A percentile compares a stretch with the other conserved stretches of the same genome.
These are phyloP conservation scores for Julus scandinavius DNA, from an alignment of 2,888 invertebrate species.

Conservation along the genomic window DNA sequence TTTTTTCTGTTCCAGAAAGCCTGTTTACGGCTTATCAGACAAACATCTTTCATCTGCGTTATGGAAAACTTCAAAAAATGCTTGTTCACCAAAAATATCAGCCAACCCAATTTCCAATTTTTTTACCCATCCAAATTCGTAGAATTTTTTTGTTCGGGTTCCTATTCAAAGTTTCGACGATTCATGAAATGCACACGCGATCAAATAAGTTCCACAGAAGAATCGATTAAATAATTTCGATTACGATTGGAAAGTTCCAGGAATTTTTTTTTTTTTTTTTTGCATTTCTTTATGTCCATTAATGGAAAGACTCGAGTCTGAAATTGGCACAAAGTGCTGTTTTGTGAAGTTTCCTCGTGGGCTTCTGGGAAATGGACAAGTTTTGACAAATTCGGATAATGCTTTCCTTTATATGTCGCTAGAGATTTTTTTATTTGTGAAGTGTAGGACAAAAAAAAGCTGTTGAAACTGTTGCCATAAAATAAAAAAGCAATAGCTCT, in stretches of 20 bases:
- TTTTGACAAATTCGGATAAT: neutral
- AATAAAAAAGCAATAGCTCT: neutral
- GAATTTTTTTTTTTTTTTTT: no score
- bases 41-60: neutral
- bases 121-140: neutral
- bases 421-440: neutral
- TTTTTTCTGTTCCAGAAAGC: constrained; percentile 7
- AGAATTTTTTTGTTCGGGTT: neutral
- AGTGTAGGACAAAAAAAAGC: neutral
- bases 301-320: neutral
- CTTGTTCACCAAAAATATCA: neutral
- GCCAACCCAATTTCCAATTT: neutral
- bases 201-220: neutral
- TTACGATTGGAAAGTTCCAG: neutral
- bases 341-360: neutral
- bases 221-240: constrained; percentile 19
- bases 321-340: constrained; percentile 3
- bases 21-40: constrained; percentile 19
- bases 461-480: neutral
- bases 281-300: neutral
- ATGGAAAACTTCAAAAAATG: constrained; percentile 15
- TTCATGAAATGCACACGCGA: neutral
- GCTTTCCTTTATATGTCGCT: neutral
- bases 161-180: neutral
- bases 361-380: neutral